Conservation (phyloP, 1,140 invertebrate genomes). For the Saccostrea glomerata region DNA sequence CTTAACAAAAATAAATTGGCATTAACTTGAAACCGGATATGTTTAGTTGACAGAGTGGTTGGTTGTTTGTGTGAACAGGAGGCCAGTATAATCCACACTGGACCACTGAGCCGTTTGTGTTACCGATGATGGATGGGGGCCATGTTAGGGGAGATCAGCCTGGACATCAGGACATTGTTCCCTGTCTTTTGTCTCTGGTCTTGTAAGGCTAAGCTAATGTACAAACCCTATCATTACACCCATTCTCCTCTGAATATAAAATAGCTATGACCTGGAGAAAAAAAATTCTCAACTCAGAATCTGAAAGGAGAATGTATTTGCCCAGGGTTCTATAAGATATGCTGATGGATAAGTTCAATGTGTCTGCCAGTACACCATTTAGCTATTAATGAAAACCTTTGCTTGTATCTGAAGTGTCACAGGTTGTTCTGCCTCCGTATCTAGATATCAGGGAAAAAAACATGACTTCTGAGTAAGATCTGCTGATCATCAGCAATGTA, state of each 20-base stretch:
- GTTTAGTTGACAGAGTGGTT: background rate
- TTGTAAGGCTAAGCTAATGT: slow-evolving; percentile 7
- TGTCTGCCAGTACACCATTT: slow-evolving; percentile 4
- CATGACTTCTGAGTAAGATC: too few relatives aligned
- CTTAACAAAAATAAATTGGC: background rate
- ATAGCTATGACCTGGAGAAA: background rate
- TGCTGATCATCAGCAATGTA: too few relatives aligned
- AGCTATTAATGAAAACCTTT: slow-evolving; percentile 18
- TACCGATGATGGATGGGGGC: background rate
- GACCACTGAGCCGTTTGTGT: slow-evolving; percentile 8
- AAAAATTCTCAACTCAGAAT: background rate
- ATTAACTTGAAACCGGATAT: slow-evolving; percentile 12
- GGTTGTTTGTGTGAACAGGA: slow-evolving; percentile 1
- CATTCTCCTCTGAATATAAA: background rate
- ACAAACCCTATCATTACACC: slow-evolving; percentile 30
- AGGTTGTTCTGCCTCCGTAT: background rate
- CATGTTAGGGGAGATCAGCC: background rate
- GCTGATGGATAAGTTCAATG: slow-evolving; percentile 6
- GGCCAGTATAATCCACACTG: background rate
- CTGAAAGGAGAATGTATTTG: slow-evolving; percentile 1
- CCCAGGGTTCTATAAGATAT: background rate
- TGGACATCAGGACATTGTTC: slow-evolving; percentile 35
- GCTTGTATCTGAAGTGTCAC: background rate
- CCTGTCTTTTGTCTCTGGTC: background rate
- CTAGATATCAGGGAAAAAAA: background rate